Conservation (phyloP, 2,113 vertebrate genomes). For the Cinclus cinclus region DNA sequence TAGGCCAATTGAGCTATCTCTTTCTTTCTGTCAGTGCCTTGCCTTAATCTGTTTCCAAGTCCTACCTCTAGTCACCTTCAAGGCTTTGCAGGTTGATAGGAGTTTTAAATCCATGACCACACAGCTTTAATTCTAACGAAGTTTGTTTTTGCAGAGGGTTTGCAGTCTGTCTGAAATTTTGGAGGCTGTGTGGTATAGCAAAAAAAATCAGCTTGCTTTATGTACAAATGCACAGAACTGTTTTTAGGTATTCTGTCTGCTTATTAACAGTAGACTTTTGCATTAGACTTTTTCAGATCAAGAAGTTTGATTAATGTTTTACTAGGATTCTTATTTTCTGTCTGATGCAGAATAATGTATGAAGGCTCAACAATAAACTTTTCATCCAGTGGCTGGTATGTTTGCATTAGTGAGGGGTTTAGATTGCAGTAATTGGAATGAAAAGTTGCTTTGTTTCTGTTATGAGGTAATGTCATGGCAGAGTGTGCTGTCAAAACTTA, state of each 20-base stretch:
- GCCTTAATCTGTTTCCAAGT: not conserved
- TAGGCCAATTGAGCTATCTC: accelerated
- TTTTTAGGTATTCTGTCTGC: not conserved
- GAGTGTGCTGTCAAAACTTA: not conserved
- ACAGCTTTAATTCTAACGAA: not conserved
- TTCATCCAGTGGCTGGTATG: not conserved
- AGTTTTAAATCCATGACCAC: not conserved
- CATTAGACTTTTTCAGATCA: not conserved
- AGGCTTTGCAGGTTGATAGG: not conserved
- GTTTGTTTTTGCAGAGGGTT: not conserved
- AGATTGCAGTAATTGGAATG: not conserved
- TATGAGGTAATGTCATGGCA: not conserved
- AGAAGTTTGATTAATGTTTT: not conserved
- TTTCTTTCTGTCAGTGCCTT: not conserved
- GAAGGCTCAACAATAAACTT: not conserved
- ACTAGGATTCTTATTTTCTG: not conserved
- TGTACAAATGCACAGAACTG: not conserved
- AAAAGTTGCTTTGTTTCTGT: slow-evolving; percentile 7
- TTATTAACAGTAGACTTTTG: not conserved
- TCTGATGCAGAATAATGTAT: not conserved
- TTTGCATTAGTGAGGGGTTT: not conserved
- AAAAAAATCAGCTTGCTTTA: not conserved
- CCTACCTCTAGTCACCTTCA: not conserved
- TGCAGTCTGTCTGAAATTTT: not conserved
- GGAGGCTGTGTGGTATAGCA: not conserved